Percentiles rank a stretch among this genome's conserved stretches.
These are phyloP conservation scores for Sylvilagus floridanus DNA, from an alignment of 2,797 vertebrate genomes.

Conservation along the genomic window DNA sequence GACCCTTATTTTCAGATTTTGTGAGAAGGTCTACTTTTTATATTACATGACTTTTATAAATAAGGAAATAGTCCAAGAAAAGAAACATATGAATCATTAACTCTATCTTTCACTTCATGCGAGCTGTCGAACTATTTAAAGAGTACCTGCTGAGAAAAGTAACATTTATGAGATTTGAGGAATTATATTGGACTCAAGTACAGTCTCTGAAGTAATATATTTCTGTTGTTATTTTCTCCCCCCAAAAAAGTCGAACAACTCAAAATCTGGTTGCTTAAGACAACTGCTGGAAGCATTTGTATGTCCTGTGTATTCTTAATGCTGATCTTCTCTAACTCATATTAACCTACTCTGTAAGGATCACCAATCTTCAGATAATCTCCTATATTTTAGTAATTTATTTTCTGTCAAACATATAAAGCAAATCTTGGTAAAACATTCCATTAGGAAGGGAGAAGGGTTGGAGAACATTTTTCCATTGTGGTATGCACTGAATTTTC, in stretches of 20 bases:
- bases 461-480: slow-evolving; percentile 74
- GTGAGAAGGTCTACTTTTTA: slow-evolving; percentile 20
- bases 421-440: slow-evolving; percentile 85
- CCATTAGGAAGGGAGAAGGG: slow-evolving; percentile 63
- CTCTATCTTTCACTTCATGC: slow-evolving; percentile 19
- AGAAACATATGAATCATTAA: slow-evolving; percentile 28
- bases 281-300: slow-evolving; percentile 78
- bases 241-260: slow-evolving; percentile 41
- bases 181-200: neutral
- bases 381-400: slow-evolving; percentile 85
- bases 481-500: slow-evolving; percentile 79
- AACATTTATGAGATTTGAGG: slow-evolving; percentile 41
- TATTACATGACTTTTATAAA: slow-evolving; percentile 32
- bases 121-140: slow-evolving; percentile 23
- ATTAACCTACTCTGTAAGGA: slow-evolving; percentile 84
- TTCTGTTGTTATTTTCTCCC: slow-evolving; percentile 65
- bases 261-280: slow-evolving; percentile 77
- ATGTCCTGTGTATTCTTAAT: slow-evolving; percentile 83
- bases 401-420: slow-evolving; percentile 86
- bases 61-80: neutral
- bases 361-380: slow-evolving; percentile 85
- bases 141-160: slow-evolving; percentile 69
- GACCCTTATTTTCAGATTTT: slow-evolving; percentile 20
- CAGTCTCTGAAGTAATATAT: slow-evolving; percentile 60
- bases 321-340: slow-evolving; percentile 84